Base-by-base conservation (phyloP, 2,888 invertebrate species). In the Pristionchus maxplancki region DNA sequence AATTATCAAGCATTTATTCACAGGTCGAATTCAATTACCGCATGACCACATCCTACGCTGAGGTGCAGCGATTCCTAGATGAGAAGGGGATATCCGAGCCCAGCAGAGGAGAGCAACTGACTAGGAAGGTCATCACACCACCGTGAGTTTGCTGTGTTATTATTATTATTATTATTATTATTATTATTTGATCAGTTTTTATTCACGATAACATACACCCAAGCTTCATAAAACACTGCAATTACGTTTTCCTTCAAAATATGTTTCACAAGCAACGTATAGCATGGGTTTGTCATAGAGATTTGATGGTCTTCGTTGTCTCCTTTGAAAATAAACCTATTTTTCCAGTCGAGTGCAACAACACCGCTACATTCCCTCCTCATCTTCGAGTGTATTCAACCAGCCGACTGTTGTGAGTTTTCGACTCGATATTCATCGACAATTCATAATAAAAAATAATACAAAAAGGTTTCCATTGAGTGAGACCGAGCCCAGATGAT, bases 1-100 rank as follows among this genome's bases (percentile, higher is more conserved):
- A 40, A 15, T 48, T 81, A 40, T n/a, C n/a, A n/a, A n/a, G 2
- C 28, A 4, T 28, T 4, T 34, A 31, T 40, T 62, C 20, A 1
- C 62, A 83, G 83, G 92, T 92, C 44, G 93, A 92, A 58, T 92
- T 93, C 89, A 91, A 91, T 88, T 93, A 91, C 90, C 93, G 93
- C 88, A 93, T 94, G 93, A 94, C 94, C 8, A 92, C 92, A 0
- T 90, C 90, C 9, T 92, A 91, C 83, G 88, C 89, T 13, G 94
- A 94, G 24, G 93, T 93, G 11, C 85, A 91, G 13, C 90, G 91
- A 86, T 93, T 94, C 90, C 91, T 94, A 34, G 89, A 91, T 11
- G 93, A 94, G 88, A 94, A 94, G 88, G 74, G 48, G 24, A 44
- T 74, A 20, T n/a, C 34, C 40, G 84, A 50, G 1, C 82, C 87